Percentiles rank a stretch among this genome's conserved stretches.
Evolutionary conservation across 2,113 vertebrate species (phyloP).

Genomic region (Psephotus haematonotus): DNA sequence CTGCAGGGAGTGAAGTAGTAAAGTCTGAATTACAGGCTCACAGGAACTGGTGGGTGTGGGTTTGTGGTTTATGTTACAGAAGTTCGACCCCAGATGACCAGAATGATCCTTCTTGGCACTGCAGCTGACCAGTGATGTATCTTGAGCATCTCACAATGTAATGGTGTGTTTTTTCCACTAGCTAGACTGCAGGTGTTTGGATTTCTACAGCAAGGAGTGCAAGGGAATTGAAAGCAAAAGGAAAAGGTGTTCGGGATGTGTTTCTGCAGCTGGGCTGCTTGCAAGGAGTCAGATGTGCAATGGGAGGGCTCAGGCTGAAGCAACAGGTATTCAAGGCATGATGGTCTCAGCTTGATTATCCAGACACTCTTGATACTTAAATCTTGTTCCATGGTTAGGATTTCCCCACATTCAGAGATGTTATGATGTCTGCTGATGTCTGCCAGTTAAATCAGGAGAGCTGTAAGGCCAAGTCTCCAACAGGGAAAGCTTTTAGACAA

Average conservation of each 20-base stretch:
- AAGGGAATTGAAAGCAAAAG: background rate
- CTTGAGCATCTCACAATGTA: background rate
- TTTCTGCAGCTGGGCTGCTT: slow-evolving; percentile 1
- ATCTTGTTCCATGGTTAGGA: background rate
- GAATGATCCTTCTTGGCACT: background rate
- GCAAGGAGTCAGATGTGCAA: background rate
- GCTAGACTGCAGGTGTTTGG: slow-evolving; percentile 6
- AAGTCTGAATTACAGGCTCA: background rate
- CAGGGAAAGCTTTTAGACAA: background rate
- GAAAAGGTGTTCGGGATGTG: background rate
- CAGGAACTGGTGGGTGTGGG: background rate
- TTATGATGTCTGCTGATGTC: background rate
- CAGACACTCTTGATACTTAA: background rate
- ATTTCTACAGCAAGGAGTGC: background rate
- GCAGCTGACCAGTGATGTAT: background rate
- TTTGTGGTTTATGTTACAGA: background rate
- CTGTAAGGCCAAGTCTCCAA: background rate
- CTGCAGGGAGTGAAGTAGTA: background rate
- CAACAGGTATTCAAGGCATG: background rate
- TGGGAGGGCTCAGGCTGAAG: background rate
- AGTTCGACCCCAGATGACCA: slow-evolving; percentile 28
- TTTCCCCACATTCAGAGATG: background rate
- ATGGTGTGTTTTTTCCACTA: slow-evolving; percentile 14
- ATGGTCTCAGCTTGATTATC: slow-evolving; percentile 8
- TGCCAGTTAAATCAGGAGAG: background rate